Evolutionary conservation across 2,113 vertebrate genomes (phyloP).

Genomic region (Condylura cristata): DNA sequence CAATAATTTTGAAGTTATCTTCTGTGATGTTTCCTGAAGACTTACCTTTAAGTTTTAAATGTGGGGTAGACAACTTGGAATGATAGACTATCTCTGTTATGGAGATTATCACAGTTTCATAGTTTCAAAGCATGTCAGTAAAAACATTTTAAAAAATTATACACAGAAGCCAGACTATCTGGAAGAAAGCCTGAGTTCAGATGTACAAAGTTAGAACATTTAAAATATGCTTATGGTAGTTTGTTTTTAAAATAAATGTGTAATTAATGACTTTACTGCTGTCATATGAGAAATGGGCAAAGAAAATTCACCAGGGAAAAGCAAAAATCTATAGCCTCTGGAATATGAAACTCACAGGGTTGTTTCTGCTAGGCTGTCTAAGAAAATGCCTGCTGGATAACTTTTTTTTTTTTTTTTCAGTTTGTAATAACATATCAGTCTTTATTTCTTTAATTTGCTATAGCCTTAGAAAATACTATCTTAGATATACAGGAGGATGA

Average conservation of each 20-base stretch:
- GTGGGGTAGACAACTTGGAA: neutral
- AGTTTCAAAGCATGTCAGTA: neutral
- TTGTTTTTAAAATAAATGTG: conserved; percentile 47
- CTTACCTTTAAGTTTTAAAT: conserved; percentile 8
- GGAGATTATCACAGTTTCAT: neutral
- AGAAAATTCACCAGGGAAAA: conserved; percentile 37
- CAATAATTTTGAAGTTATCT: neutral
- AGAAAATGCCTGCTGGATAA: neutral
- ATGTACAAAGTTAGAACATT: neutral
- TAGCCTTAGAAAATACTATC: neutral
- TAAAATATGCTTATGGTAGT: conserved; percentile 34
- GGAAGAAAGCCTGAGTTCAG: neutral
- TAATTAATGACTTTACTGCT: neutral
- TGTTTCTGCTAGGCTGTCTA: neutral
- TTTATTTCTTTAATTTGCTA: conserved; percentile 25
- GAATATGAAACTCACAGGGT: neutral
- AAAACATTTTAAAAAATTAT: neutral
- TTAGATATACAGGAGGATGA: neutral
- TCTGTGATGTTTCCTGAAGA: neutral
- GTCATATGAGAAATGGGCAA: neutral
- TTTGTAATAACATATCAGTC: neutral
- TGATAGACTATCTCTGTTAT: neutral
- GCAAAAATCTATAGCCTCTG: neutral
- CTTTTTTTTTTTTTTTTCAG: conserved; percentile 28
- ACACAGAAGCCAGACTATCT: neutral